phyloP scores from a whole-genome alignment of 2,797 vertebrate genomes.

The Sciurus carolinensis region DNA sequence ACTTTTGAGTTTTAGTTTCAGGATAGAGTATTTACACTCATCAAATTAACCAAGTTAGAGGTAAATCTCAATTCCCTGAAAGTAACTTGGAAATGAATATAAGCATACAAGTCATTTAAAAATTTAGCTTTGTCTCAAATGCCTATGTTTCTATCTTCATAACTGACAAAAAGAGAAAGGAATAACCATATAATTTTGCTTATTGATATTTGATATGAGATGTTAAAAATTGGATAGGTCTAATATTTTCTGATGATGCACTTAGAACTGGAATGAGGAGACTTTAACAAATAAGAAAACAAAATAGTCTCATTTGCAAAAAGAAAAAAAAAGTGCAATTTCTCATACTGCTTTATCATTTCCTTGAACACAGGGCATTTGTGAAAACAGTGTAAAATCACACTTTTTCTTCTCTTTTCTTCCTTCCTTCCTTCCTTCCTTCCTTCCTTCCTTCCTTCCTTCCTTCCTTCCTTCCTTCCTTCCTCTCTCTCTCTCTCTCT shows the following conservation, averaged over 20 bases:
- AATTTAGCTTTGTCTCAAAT: conserved; percentile 41
- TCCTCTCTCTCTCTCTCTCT: too few species aligned
- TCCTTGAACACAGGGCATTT: conserved; percentile 78
- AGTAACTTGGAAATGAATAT: conserved; percentile 63
- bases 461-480: too few species aligned
- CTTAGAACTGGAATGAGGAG: conserved; percentile 80
- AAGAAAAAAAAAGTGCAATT: conserved; percentile 79
- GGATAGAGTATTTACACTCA: conserved; percentile 25
- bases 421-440: too few species aligned
- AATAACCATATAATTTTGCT: conserved; percentile 63
- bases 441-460: too few species aligned
- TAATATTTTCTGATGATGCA: conserved; percentile 79
- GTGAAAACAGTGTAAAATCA: too few species aligned
- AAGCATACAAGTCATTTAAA: conserved; percentile 11
- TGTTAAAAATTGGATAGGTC: conserved; percentile 83
- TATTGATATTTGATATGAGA: conserved; percentile 71
- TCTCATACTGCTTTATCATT: conserved; percentile 81
- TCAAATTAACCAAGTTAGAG: background rate
- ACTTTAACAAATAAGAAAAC: conserved; percentile 81
- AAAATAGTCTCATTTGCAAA: conserved; percentile 84
- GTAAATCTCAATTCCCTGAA: background rate
- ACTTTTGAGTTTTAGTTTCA: conserved; percentile 49
- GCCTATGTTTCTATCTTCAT: conserved; percentile 56
- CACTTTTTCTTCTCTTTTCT: too few species aligned
- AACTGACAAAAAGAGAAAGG: conserved; percentile 70